Evolutionary conservation across 2,888 invertebrate species (phyloP), one percentile per base, ranked within the genome.

Genomic region (Ichneumon xanthorius): DNA sequence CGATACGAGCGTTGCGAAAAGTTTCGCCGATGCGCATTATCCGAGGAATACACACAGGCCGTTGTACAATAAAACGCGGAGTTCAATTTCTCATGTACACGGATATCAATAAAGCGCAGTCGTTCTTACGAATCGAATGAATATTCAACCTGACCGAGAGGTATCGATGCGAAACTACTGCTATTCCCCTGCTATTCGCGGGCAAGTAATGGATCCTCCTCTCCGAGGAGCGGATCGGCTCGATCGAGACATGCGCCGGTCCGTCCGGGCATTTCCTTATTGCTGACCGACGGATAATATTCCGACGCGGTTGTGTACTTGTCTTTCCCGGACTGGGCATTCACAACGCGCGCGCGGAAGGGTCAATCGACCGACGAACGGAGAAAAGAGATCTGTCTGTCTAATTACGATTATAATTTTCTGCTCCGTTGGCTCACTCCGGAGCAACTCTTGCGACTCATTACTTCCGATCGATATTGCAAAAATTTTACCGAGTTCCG

Each of bases 221-320:
- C 30, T 40, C 37, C 22, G 33, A 70, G 73, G 61, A 82, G 72
- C 72, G 61, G 63, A 73, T 73, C 65, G 48, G n/a, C 14, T 58
- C 79, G 7, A 81, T 85, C 71, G 81, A 80, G 73, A 78, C 65
- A 72, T 55, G 58, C 48, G 55, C 79, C 61, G 83, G 61, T 78
- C 73, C 40, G 67, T 9, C 26, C n/a, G 26, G 30, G 89, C 90
- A 89, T 93, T 93, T 93, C 93, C 92, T 92, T 92, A 93, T 92
- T 92, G 92, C 92, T 77, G 89, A 82, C 85, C 90, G 88, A 89
- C 88, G 88, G 87, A 81, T 86, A 88, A 58, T 58, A 58, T 58
- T 58, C 45, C 58, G 58, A 58, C 4, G 58, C 58, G 58, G 22
- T 58, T 26, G 58, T 58, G 26, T 26, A 14, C 22, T 88, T 89